A percentile compares a stretch with the other conserved stretches of the same genome.
These are phyloP conservation scores for Podarcis siculus DNA, from an alignment of 2,797 vertebrate genomes.

Conservation along the genomic window DNA sequence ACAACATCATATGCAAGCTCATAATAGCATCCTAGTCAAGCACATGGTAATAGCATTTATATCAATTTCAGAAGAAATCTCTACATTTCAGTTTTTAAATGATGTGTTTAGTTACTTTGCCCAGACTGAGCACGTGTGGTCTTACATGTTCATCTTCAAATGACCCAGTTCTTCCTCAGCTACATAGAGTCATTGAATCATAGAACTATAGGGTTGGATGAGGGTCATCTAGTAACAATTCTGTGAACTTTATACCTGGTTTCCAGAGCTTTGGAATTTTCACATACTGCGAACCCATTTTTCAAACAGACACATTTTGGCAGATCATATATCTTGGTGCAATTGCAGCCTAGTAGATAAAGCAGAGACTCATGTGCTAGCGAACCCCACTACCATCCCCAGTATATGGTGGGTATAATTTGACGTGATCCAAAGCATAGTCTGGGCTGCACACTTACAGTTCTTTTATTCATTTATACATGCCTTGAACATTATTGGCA, in stretches of 20 bases:
- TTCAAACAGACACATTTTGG: too few relatives aligned
- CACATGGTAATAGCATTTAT: not conserved
- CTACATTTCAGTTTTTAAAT: not conserved
- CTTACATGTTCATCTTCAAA: not conserved
- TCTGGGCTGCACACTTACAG: too few relatives aligned
- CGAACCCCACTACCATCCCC: too few relatives aligned
- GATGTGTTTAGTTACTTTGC: not conserved
- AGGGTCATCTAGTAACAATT: not conserved
- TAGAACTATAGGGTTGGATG: too few relatives aligned
- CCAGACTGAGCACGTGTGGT: not conserved
- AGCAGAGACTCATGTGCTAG: too few relatives aligned
- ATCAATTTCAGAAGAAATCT: not conserved
- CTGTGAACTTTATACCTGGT: not conserved
- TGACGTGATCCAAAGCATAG: too few relatives aligned
- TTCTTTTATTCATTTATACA: too few relatives aligned
- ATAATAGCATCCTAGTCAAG: not conserved
- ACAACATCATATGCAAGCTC: too few relatives aligned
- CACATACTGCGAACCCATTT: not conserved
- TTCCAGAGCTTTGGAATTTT: not conserved
- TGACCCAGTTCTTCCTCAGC: not conserved
- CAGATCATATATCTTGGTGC: too few relatives aligned
- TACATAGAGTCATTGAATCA: not conserved
- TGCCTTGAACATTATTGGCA: too few relatives aligned
- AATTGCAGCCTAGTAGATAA: too few relatives aligned
- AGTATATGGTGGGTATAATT: too few relatives aligned